Percentiles rank a stretch among this genome's conserved stretches.
phyloP scores from a whole-genome alignment of 2,888 invertebrate species.

The Agrotis puta region DNA sequence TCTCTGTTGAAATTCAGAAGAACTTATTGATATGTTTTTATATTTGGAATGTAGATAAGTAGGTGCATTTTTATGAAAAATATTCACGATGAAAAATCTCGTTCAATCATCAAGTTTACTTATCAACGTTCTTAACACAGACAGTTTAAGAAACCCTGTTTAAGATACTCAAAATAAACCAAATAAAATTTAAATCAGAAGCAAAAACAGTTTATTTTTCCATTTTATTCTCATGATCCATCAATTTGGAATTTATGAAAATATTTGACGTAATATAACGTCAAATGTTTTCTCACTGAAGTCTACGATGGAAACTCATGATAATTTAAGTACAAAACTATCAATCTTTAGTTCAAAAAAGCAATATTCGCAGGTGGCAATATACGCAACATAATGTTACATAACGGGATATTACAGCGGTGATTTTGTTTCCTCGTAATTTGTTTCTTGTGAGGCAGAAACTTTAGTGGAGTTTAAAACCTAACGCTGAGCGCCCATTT shows the following conservation, averaged over 20 bases:
- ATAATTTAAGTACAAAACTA: constrained; percentile 34
- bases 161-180: constrained; percentile 26
- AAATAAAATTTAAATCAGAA: not conserved
- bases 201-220: not conserved
- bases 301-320: not conserved
- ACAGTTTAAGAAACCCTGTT: not conserved
- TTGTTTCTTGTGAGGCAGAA: constrained; percentile 83
- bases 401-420: constrained; percentile 67
- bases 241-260: not conserved
- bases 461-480: constrained; percentile 84
- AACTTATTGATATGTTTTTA: not conserved
- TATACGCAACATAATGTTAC: constrained; percentile 40
- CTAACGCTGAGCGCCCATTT: constrained; percentile 85
- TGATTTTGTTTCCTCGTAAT: constrained; percentile 85
- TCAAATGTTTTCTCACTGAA: not conserved
- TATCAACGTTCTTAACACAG: constrained; percentile 17
- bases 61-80: constrained; percentile 18
- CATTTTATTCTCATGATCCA: no score
- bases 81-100: constrained; percentile 23
- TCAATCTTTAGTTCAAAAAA: constrained; percentile 13
- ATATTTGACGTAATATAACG: not conserved
- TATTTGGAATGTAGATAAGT: constrained; percentile 7
- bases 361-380: constrained; percentile 51
- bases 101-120: constrained; percentile 46
- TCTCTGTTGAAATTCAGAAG: not conserved